Base-by-base conservation (phyloP, 2,888 invertebrate genomes). In the Plagodis dolabraria region DNA sequence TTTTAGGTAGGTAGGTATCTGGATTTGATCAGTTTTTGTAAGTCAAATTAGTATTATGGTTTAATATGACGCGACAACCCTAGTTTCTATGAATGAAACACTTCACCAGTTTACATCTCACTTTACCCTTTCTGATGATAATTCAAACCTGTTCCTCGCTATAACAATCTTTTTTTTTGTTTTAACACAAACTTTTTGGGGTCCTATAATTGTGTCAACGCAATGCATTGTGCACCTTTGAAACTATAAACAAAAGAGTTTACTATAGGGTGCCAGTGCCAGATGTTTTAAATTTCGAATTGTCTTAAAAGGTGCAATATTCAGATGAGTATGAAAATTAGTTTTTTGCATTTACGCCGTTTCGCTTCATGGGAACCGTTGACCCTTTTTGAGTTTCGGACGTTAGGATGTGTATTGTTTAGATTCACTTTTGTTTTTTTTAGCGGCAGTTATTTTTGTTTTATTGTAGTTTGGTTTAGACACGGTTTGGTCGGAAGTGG, bases 251-350 rank as follows among this genome's bases (percentile, higher is more conserved):
- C 89, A 89, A 89, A 82, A 72, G 72, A 65, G 9, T 53, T 12
- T 11, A 45, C 47, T 60, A 62, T 61, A 75, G 87, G 83, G 76
- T 75, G 71, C 73, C 80, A 85, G 85, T 43, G 43, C 43, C 89
- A 87, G 88, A 90, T 89, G 89, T 81, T 71, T 60, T 49, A 53
- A 69, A 69, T 68, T 69, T 67, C 72, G 78, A 61, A 71, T 90
- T 90, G 91, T 92, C 89, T 91, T 91, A 88, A 85, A 87, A 87
- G 86, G 89, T 88, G 89, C 83, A 85, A 85, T 77, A 80, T 81
- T 79, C 75, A 77, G 69, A 79, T 77, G 72, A 64, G 60, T 81
- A 86, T 89, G 86, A 76, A 87, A 86, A 86, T 87, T 82, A 79
- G 75, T 85, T 88, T 90, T 89, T 86, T 86, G 77, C 71, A 60